Percentiles rank a stretch among this genome's conserved stretches.
These are phyloP conservation scores for Lamprologus callipterus DNA, from an alignment of 2,113 vertebrate species.

Conservation along the genomic window DNA sequence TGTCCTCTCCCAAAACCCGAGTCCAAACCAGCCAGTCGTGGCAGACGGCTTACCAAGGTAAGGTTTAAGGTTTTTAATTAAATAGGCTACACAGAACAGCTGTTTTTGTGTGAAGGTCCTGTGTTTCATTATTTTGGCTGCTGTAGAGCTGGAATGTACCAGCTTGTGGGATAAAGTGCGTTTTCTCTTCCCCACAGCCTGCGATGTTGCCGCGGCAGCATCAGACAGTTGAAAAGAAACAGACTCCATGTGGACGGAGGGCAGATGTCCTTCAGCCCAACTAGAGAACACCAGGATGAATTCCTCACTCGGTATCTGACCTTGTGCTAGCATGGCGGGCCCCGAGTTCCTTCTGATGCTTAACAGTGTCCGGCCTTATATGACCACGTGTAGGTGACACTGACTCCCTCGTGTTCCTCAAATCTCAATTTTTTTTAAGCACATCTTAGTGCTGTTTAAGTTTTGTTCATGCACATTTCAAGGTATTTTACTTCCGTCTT, in stretches of 20 bases:
- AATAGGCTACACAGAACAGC: not conserved
- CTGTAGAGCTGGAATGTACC: not conserved
- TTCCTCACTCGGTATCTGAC: not conserved
- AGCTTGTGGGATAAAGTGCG: not conserved
- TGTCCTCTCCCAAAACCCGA: not conserved
- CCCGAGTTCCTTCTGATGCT: fast-evolving
- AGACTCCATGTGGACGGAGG: not conserved
- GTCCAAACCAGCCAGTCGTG: not conserved
- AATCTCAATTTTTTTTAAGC: not conserved
- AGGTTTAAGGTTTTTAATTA: not conserved
- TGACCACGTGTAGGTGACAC: not conserved
- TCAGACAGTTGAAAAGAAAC: not conserved
- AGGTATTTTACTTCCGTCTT: not conserved
- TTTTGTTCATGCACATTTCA: not conserved
- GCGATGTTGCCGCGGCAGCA: fast-evolving
- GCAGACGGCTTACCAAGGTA: not conserved
- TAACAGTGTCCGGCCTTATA: not conserved
- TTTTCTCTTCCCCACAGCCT: not conserved
- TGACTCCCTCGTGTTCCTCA: fast-evolving
- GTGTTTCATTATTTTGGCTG: not conserved
- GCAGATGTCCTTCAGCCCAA: not conserved
- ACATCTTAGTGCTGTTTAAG: not conserved
- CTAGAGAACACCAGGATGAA: not conserved
- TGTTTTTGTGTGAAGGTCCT: not conserved
- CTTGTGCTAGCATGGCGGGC: not conserved